Evolutionary conservation across 2,113 vertebrate genomes (phyloP).

Genomic region (Pteruthius melanotis): DNA sequence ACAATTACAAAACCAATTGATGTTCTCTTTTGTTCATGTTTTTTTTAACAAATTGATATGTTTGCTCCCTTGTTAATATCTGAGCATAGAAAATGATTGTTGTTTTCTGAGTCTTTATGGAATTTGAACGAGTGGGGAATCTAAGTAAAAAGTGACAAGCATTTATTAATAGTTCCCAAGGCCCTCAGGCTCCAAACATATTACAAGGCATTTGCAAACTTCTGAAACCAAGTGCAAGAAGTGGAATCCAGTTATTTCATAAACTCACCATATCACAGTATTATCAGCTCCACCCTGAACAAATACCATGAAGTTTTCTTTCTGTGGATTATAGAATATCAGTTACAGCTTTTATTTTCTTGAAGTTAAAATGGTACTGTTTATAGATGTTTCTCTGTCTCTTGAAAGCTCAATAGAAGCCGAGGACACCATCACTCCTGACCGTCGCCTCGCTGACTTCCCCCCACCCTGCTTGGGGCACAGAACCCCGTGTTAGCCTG

Average conservation of each 20-base stretch:
- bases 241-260: not conserved
- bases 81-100: not conserved
- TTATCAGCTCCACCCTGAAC: not conserved
- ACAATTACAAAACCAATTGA: not conserved
- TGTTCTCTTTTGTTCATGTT: not conserved
- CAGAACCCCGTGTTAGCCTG: accelerated
- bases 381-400: not conserved
- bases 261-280: not conserved
- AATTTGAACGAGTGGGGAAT: not conserved
- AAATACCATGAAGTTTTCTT: not conserved
- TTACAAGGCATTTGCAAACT: not conserved
- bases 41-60: not conserved
- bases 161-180: not conserved
- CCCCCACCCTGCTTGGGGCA: accelerated
- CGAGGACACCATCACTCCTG: not conserved
- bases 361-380: not conserved
- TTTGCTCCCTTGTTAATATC: not conserved
- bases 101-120: not conserved
- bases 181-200: not conserved
- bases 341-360: not conserved
- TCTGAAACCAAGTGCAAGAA: not conserved
- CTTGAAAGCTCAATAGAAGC: not conserved
- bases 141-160: not conserved
- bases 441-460: not conserved
- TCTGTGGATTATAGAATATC: not conserved